Evolutionary conservation across 2,113 vertebrate species (phyloP), one percentile per base, ranked within the genome.

Genomic region (Sinocyclocheilus rhinocerous): DNA sequence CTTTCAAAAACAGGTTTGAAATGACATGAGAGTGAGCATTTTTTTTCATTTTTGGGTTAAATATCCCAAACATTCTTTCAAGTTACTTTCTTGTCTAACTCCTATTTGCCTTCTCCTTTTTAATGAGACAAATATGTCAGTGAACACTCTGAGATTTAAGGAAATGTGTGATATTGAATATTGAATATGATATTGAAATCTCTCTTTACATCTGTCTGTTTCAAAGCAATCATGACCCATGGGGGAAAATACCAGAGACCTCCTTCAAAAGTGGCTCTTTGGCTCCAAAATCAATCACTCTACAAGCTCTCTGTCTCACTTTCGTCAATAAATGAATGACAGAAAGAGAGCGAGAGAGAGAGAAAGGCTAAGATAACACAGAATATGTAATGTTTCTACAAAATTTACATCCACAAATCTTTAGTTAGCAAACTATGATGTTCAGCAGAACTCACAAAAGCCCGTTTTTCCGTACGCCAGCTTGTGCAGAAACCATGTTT

Each of bases 301-400:
- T 29, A 67, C 42, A 52, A 22, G 52, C 75, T 36, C 20, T 24
- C 8, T 9, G 8, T 61, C 57, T 61, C 10, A 48, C 2, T 9
- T 59, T 59, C 57, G n/a, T 55, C 3, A 77, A 33, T 18, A 10
- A 77, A 55, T 29, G 24, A 75, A 75, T 57, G 81, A 70, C 11
- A 9, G 10, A 42, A n/a, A 65, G 76, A 61, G 45, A 76, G 76
- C 45, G 8, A 84, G 33, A 79, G n/a, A 79, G n/a, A 79, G 50
- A 42, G 45, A 42, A 12, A 59, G 81, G 78, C 20, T 73, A 1
- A 48, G 45, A 65, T 76, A 50, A 76, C 22, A 75, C 39, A 24
- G 15, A 52, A 18, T 24, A 4, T 24, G 9, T 48, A 76, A 76
- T 76, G 12, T 26, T 24, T 76, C 22, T 48, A n/a, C 39, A 48